Evolutionary conservation across 2,113 vertebrate species (phyloP).

Genomic region (Puffinus mauretanicus): DNA sequence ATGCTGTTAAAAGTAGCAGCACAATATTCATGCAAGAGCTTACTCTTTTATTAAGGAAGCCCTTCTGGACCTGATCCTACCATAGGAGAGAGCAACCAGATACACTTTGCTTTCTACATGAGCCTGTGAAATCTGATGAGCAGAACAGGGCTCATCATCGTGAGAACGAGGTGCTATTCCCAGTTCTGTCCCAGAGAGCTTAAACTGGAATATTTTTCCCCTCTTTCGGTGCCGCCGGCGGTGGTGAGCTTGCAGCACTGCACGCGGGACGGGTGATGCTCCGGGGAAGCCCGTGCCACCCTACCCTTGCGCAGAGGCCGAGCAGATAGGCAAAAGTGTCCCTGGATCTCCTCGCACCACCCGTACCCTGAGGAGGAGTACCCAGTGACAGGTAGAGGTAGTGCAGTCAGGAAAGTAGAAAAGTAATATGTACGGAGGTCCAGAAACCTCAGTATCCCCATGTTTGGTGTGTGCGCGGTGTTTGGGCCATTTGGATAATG

Average conservation of each 20-base stretch:
- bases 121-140: background rate
- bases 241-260: background rate
- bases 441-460: background rate
- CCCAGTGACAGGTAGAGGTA: background rate
- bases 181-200: background rate
- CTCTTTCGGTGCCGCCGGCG: background rate
- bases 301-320: background rate
- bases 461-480: fast-evolving
- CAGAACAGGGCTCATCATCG: background rate
- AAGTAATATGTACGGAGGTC: background rate
- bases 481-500: background rate
- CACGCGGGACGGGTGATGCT: background rate
- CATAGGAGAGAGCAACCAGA: background rate
- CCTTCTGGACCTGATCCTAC: background rate
- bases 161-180: background rate
- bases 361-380: background rate
- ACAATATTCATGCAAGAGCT: background rate
- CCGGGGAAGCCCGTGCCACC: fast-evolving
- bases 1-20: background rate
- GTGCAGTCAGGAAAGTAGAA: background rate
- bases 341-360: background rate
- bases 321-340: background rate
- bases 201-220: background rate
- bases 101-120: background rate
- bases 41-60: background rate